Base-by-base conservation (phyloP, 37 sponge, comb jelly and placozoan species). In the Haliclona indistincta region DNA sequence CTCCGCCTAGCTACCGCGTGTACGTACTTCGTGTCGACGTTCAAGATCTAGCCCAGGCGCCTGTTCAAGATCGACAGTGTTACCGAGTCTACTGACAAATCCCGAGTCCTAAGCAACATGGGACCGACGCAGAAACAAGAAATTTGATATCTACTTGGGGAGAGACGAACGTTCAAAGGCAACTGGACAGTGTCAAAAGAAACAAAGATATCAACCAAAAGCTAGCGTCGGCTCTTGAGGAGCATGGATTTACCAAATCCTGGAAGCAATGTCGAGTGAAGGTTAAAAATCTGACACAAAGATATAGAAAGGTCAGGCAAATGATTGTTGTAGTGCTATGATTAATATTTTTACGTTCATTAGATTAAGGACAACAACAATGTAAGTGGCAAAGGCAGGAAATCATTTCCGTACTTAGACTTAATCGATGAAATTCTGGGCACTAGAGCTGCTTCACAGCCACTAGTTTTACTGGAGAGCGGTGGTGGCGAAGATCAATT, bases 261-360 rank as follows among this genome's bases (percentile, higher is more conserved):
- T 67, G 80, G 69, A 22, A 67, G 29, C 80, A 79, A 38, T 67
- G 80, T 28, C 23, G 80, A 32, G 52, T 29, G 1, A 79, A 79
- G 40, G 37, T 79, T 0, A 79, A 79, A 44, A 68, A 79, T 37
- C 28, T 76, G 17, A 63, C 77, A 7, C 62, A 56, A 22, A 74
- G 39, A 30, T 74, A 74, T 13, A 61, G 64, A 19, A 61, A 76
- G 61, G 66, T 76, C n/a, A n/a, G n/a, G n/a, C n/a, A n/a, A n/a
- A n/a, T n/a, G n/a, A n/a, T n/a, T n/a, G n/a, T n/a, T n/a, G n/a
- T n/a, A n/a, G n/a, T n/a, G n/a, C n/a, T n/a, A n/a, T n/a, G n/a
- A n/a, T n/a, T n/a, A n/a, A n/a, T n/a, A n/a, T n/a, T n/a, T n/a
- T n/a, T n/a, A n/a, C n/a, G n/a, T n/a, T n/a, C n/a, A n/a, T n/a